A percentile compares a stretch with the other conserved stretches of the same genome.
These are phyloP conservation scores for Incurvaria masculella DNA, from an alignment of 2,888 invertebrate genomes.

Conservation along the genomic window DNA sequence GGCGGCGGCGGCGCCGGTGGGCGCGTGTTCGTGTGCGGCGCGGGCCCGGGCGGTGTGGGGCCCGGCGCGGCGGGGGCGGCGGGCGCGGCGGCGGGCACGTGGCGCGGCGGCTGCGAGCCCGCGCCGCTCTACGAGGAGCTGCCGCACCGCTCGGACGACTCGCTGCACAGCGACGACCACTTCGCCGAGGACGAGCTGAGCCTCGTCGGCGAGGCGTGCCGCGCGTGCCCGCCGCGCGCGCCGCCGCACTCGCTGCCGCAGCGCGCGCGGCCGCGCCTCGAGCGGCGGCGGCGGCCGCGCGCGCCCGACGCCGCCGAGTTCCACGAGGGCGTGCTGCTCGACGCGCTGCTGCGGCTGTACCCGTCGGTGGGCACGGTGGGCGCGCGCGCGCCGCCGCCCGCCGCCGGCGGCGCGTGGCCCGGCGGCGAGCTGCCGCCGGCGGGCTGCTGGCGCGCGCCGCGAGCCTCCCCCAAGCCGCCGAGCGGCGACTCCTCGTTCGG, in stretches of 20 bases:
- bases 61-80: constrained; percentile 70
- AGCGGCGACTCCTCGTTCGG: constrained; percentile 76
- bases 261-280: constrained; percentile 56
- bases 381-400: constrained; percentile 46
- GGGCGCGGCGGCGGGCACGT: constrained; percentile 42
- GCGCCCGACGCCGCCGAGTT: constrained; percentile 73
- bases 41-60: constrained; percentile 39
- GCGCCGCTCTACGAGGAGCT: constrained; percentile 85
- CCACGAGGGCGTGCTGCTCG: constrained; percentile 76
- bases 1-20: constrained; percentile 57
- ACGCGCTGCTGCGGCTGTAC: constrained; percentile 67
- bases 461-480: constrained; percentile 58
- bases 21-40: not conserved
- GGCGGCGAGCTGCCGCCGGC: constrained; percentile 60
- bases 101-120: constrained; percentile 55
- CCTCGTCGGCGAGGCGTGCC: constrained; percentile 46
- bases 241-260: constrained; percentile 52
- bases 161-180: constrained; percentile 73
- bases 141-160: constrained; percentile 58
- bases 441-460: constrained; percentile 56
- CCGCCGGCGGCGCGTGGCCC: constrained; percentile 67
- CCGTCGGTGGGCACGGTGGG: constrained; percentile 69
- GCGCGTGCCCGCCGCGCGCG: constrained; percentile 48
- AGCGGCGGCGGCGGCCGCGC: constrained; percentile 54
- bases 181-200: constrained; percentile 82